phyloP scores from a whole-genome alignment of 1,140 invertebrate species.

The Orchesella cincta region DNA sequence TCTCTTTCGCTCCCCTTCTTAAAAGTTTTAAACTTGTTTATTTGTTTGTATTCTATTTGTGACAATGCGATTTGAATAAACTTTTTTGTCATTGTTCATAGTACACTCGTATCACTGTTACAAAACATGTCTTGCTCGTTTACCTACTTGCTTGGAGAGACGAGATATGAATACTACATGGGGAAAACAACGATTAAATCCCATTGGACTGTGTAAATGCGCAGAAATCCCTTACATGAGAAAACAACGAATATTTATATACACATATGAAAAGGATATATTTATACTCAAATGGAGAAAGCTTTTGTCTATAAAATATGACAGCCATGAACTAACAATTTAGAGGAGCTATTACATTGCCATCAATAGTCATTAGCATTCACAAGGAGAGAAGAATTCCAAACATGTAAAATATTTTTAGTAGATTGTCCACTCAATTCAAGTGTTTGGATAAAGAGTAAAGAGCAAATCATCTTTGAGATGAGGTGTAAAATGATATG shows the following conservation, averaged over 20 bases:
- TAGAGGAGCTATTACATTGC: too few species aligned
- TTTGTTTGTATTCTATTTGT: not conserved
- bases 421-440: not conserved
- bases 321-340: too few species aligned
- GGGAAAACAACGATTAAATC: not conserved
- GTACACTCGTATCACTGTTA: not conserved
- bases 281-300: too few species aligned
- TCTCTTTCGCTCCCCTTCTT: not conserved
- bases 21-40: constrained; percentile 21
- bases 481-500: not conserved
- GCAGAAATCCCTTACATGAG: not conserved
- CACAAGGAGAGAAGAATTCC: not conserved
- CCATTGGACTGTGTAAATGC: not conserved
- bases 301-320: too few species aligned
- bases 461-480: not conserved
- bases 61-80: constrained; percentile 15
- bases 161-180: constrained; percentile 7
- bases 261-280: too few species aligned
- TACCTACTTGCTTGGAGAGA: not conserved
- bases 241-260: not conserved
- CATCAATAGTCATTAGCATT: too few species aligned
- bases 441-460: not conserved
- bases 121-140: not conserved
- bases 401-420: not conserved
- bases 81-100: not conserved